phyloP scores from a whole-genome alignment of 2,113 vertebrate genomes.

The Gopherus evgoodei region DNA sequence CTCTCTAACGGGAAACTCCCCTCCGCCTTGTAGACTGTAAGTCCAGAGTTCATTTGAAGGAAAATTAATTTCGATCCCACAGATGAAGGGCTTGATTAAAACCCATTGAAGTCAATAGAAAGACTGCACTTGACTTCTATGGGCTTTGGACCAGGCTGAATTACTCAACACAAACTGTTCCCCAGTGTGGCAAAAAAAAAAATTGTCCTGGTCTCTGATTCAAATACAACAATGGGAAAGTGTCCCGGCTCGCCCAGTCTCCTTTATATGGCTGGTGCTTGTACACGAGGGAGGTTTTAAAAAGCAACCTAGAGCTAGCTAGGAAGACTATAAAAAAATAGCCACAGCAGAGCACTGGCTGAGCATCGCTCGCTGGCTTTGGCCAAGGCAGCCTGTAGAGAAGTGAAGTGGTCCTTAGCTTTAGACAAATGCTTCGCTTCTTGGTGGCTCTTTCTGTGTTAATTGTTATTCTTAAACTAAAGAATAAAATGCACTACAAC shows the following conservation, averaged over 20 bases:
- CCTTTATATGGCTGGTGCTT: background rate
- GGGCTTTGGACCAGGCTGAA: background rate
- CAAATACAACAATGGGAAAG: background rate
- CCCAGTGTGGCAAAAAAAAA: background rate
- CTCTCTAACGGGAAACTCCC: too few relatives aligned
- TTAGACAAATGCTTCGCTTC: background rate
- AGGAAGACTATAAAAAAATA: background rate
- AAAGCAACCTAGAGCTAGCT: background rate
- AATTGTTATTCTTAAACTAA: background rate
- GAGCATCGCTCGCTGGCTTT: background rate
- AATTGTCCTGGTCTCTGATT: too few relatives aligned
- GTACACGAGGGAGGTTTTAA: background rate
- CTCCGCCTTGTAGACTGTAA: too few relatives aligned
- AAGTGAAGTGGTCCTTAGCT: background rate
- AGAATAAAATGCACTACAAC: background rate
- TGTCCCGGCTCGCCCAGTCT: background rate
- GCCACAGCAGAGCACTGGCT: background rate
- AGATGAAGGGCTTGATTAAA: background rate
- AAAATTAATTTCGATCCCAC: background rate
- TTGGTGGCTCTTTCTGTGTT: background rate
- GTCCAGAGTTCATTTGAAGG: background rate
- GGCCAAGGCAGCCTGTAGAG: background rate
- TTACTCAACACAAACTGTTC: background rate
- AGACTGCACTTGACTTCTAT: background rate
- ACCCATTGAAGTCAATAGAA: background rate